Evolutionary conservation across 2,113 vertebrate genomes (phyloP).

Genomic region (Shinisaurus crocodilurus): DNA sequence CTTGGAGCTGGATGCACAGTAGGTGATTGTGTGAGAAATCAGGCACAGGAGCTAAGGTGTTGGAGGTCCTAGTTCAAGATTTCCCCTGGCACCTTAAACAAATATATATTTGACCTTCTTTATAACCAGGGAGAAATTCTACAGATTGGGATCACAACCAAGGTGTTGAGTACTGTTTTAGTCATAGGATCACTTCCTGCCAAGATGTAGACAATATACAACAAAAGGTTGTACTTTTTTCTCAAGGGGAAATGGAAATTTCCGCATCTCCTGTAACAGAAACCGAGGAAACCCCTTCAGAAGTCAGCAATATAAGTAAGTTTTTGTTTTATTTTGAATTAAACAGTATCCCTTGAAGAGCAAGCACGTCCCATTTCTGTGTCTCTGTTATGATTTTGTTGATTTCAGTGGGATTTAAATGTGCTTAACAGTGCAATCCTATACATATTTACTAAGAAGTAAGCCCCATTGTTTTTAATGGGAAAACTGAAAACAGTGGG

Average conservation of each 20-base stretch:
- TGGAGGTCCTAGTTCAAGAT: neutral
- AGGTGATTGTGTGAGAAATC: neutral
- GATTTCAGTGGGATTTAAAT: neutral
- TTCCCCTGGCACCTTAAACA: neutral
- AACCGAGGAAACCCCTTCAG: neutral
- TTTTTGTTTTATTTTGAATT: neutral
- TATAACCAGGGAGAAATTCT: slow-evolving; percentile 2
- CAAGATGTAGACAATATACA: neutral
- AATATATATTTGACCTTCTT: slow-evolving; percentile 6
- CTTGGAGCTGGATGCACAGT: too few relatives aligned
- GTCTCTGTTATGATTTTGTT: neutral
- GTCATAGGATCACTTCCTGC: neutral
- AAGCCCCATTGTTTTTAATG: too few relatives aligned
- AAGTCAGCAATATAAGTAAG: slow-evolving; percentile 34
- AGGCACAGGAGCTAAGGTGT: too few relatives aligned
- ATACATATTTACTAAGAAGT: too few relatives aligned
- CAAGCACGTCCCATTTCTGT: neutral
- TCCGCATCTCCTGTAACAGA: neutral
- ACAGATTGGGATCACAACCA: rapidly evolving
- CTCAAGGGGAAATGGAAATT: slow-evolving; percentile 10
- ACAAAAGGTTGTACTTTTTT: neutral
- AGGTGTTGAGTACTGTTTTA: neutral
- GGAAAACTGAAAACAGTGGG: too few relatives aligned
- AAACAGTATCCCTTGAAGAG: neutral
- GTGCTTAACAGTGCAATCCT: neutral